Percentiles rank a stretch among this genome's conserved stretches.
These are phyloP conservation scores for Ephydatia muelleri DNA, from an alignment of 37 sponge, comb jelly and placozoan species.

Conservation along the genomic window DNA sequence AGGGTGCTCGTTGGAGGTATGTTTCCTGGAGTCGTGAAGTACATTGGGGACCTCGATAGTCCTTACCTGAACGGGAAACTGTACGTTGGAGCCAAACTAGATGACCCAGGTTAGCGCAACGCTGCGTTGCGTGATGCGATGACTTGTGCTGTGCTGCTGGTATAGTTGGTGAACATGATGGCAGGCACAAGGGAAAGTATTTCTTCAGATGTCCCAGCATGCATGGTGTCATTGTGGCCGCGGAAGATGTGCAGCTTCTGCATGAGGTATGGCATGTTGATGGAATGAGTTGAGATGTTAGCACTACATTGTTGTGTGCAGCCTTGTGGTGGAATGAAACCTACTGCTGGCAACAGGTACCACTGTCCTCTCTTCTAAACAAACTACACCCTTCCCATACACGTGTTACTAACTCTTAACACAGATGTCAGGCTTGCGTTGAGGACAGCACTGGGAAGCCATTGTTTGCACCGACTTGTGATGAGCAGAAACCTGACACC, in stretches of 20 bases:
- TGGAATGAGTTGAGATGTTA: background rate
- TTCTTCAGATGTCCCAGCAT: constrained; percentile 77
- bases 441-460: background rate
- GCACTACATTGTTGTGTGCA: background rate
- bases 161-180: constrained; percentile 83
- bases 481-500: background rate
- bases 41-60: constrained; percentile 79
- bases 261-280: background rate
- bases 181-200: constrained; percentile 61
- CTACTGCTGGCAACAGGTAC: background rate
- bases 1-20: constrained; percentile 55
- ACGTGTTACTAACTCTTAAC: background rate
- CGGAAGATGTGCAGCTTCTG: constrained; percentile 46
- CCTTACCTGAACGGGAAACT: constrained; percentile 32
- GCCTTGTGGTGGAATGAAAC: background rate
- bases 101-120: constrained; percentile 64
- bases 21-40: constrained; percentile 65
- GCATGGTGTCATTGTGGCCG: constrained; percentile 76
- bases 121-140: background rate
- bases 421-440: background rate
- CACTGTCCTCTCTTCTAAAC: background rate
- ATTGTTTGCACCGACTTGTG: background rate
- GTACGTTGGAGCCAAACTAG: constrained; percentile 82
- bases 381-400: too few species aligned
- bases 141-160: background rate